Evolutionary conservation across 2,797 vertebrate genomes (phyloP).

Genomic region (Eulemur albifrons): DNA sequence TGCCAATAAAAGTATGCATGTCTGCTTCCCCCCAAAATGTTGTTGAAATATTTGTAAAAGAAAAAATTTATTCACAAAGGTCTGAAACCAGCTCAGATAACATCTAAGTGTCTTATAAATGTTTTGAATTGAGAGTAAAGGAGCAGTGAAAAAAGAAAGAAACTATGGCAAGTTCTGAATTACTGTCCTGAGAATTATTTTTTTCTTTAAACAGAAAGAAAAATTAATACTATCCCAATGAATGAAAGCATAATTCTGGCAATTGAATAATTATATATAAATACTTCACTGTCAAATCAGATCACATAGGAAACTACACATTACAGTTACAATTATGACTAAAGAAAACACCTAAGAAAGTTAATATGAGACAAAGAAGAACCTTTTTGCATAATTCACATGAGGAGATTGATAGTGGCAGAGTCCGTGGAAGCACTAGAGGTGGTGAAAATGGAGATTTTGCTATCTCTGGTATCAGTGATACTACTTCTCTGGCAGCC

Average conservation of each 20-base stretch:
- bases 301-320: neutral
- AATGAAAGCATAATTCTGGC: neutral
- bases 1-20: neutral
- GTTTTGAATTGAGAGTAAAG: neutral
- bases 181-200: neutral
- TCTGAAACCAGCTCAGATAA: neutral
- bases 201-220: neutral
- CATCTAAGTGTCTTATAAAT: neutral
- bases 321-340: neutral
- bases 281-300: neutral
- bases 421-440: neutral
- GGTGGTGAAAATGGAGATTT: neutral
- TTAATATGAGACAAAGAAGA: neutral
- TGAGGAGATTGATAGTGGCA: neutral
- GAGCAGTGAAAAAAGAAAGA: neutral
- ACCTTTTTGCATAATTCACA: neutral
- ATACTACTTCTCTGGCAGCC: neutral
- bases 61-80: neutral
- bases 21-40: neutral
- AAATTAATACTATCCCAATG: neutral
- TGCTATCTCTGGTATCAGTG: neutral
- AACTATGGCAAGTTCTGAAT: neutral
- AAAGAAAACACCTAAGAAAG: neutral
- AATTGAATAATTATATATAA: neutral
- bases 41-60: neutral